Evolutionary conservation across 2,888 invertebrate genomes (phyloP), one percentile per base, ranked within the genome.

Genomic region (Girardia tigrina): DNA sequence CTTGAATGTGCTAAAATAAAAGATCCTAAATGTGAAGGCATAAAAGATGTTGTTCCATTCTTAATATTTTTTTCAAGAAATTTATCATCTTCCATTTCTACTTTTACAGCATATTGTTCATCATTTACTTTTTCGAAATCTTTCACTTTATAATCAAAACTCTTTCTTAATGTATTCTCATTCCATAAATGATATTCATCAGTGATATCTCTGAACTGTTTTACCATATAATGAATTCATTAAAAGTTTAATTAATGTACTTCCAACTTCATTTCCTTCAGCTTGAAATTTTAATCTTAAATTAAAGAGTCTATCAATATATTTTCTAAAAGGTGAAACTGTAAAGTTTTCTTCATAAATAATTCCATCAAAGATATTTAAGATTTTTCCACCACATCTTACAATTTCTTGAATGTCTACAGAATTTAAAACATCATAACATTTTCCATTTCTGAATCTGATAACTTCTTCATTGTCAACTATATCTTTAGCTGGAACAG

Each of bases 111-210:
- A 73, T 42, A 72, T 73, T 73, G 70, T 26, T 8, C 29, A 6
- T 71, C 29, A 73, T 42, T 42, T 73, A 73, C 56, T 73, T 72
- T 72, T 70, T 73, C 73, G 26, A 28, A 73, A 42, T 8, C 29
- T 71, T 72, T 73, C 16, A 73, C 29, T 8, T 73, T 42, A 8
- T 73, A 20, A 71, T 12, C 42, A 6, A 26, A 73, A 73, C 56
- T 73, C 70, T 70, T 73, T 12, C 8, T 8, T 71, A 73, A 6
- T 12, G 73, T 73, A 28, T 42, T 28, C 6, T 73, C 72, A 73
- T 71, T 73, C 73, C 73, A 73, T 73, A 73, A 73, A n/a, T 73
- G 72, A 73, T 27, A 6, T 73, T 71, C 56, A 71, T 36, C 56
- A 26, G 70, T 72, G 4, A 73, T 73, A 73, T 73, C 73, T 73